Conservation (phyloP, 1,140 invertebrate genomes). For the Drosophila pectinifera region DNA sequence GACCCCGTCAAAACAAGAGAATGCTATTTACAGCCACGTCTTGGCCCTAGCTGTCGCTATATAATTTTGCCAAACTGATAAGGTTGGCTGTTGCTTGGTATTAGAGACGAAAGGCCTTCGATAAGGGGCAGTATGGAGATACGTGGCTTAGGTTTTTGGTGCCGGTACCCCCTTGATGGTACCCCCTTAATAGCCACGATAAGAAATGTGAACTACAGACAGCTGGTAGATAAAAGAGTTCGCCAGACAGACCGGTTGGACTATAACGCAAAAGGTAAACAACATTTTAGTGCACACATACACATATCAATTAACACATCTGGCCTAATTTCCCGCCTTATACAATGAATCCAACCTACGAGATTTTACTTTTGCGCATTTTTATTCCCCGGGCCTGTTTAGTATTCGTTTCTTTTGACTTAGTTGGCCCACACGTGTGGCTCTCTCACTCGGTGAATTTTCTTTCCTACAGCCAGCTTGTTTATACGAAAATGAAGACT, state of each 20-base stretch:
- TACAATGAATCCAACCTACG: conserved; percentile 15
- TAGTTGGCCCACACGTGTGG: conserved; percentile 34
- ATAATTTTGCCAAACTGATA: conserved; percentile 31
- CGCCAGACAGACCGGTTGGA: conserved; percentile 28
- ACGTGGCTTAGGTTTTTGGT: neutral
- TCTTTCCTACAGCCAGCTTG: neutral
- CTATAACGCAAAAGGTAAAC: conserved; percentile 47
- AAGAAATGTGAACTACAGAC: conserved; percentile 27
- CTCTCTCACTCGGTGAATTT: conserved; percentile 26
- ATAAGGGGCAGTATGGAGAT: conserved; percentile 10
- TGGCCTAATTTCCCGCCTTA: conserved; percentile 49
- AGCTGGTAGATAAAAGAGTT: conserved; percentile 25
- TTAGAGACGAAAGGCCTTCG: conserved; percentile 20
- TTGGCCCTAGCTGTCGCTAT: neutral
- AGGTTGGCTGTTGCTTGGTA: conserved; percentile 8
- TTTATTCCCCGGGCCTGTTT: conserved; percentile 2
- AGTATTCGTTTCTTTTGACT: conserved; percentile 4
- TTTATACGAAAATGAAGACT: conserved; percentile 31
- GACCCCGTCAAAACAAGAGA: conserved; percentile 16
- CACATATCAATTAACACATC: conserved; percentile 49
- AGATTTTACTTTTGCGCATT: conserved; percentile 31
- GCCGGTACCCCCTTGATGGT: conserved; percentile 24
- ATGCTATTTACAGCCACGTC: conserved; percentile 32
- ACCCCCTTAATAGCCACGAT: conserved; percentile 35
- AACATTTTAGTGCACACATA: conserved; percentile 26